A percentile compares a stretch with the other conserved stretches of the same genome.
These are phyloP conservation scores for Drosophila nannoptera DNA, from an alignment of 1,140 invertebrate genomes.

Conservation along the genomic window DNA sequence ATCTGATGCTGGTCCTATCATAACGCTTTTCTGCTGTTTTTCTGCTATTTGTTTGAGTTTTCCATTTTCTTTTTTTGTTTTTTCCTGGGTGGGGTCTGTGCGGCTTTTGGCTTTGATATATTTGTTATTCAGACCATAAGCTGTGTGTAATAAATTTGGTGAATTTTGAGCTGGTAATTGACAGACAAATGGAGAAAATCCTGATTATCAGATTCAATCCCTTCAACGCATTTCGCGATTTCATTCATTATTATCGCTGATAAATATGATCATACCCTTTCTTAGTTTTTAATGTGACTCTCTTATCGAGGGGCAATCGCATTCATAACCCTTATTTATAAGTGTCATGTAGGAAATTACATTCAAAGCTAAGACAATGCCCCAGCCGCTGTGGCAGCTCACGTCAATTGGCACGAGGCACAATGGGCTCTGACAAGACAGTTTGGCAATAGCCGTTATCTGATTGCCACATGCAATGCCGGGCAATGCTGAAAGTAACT, in stretches of 20 bases:
- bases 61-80: slow-evolving; percentile 28
- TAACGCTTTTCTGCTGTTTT: slow-evolving; percentile 20
- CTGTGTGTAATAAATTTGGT: slow-evolving; percentile 64
- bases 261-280: not conserved
- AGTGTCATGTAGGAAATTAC: slow-evolving; percentile 58
- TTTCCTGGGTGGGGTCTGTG: slow-evolving; percentile 29
- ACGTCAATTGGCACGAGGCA: slow-evolving; percentile 46
- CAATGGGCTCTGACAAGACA: slow-evolving; percentile 47
- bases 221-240: not conserved
- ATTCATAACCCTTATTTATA: slow-evolving; percentile 35
- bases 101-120: slow-evolving; percentile 72
- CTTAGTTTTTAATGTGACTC: not conserved
- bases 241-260: not conserved
- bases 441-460: slow-evolving; percentile 46
- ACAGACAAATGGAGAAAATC: slow-evolving; percentile 10
- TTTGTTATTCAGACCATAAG: slow-evolving; percentile 69
- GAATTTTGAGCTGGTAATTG: slow-evolving; percentile 57
- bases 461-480: slow-evolving; percentile 12
- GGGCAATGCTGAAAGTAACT: slow-evolving; percentile 23
- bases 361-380: slow-evolving; percentile 35
- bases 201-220: not conserved
- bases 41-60: slow-evolving; percentile 13
- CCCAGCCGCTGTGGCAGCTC: slow-evolving; percentile 32
- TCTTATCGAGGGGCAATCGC: slow-evolving; percentile 4
- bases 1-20: slow-evolving; percentile 46